Percentiles rank a stretch among this genome's conserved stretches.
Conservation (phyloP, 2,113 vertebrate genomes). For the Ceratotherium simum region DNA sequence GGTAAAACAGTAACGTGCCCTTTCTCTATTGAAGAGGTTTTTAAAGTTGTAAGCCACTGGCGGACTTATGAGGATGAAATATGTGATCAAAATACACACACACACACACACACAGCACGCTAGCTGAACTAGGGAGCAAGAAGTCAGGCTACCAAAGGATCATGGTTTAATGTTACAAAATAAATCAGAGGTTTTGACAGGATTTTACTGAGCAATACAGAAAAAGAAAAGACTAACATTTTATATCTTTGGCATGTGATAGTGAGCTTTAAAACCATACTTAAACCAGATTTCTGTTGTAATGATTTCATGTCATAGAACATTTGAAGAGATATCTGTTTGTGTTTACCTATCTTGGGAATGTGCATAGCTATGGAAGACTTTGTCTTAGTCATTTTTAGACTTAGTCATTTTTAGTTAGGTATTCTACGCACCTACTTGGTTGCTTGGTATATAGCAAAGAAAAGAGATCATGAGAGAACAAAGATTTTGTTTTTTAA, state of each 20-base stretch:
- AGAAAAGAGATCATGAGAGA: not conserved
- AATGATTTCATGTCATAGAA: not conserved
- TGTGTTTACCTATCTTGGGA: not conserved
- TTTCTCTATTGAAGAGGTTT: not conserved
- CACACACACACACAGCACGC: accelerated
- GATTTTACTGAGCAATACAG: not conserved
- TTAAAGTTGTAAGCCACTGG: not conserved
- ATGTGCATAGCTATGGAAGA: not conserved
- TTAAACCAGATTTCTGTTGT: not conserved
- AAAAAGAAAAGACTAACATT: not conserved
- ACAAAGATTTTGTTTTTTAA: not conserved
- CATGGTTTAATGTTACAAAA: not conserved
- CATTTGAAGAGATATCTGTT: not conserved
- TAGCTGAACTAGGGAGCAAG: too few species aligned
- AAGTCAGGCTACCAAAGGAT: not conserved
- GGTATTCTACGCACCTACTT: too few species aligned
- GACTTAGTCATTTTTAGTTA: too few species aligned
- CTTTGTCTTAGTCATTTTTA: too few species aligned
- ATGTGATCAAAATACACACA: not conserved
- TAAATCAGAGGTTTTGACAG: not conserved
- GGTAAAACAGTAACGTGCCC: not conserved
- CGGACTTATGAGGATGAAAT: not conserved
- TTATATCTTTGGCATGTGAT: not conserved
- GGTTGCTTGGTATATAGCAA: not conserved
- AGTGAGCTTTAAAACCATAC: not conserved